Conservation (phyloP, 2,113 vertebrate genomes). For the Ploceus nigricollis region DNA sequence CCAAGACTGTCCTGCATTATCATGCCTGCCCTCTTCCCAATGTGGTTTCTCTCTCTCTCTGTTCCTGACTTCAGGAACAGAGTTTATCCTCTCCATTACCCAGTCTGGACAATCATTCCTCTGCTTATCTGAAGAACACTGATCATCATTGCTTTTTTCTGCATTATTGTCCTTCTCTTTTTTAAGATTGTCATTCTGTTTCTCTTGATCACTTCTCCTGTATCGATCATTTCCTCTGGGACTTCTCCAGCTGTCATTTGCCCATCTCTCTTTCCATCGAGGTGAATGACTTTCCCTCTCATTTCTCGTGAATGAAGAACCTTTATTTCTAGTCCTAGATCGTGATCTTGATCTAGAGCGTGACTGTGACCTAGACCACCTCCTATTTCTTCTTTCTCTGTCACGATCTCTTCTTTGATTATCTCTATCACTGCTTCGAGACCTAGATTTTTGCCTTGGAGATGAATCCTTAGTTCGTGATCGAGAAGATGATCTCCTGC, state of each 20-base stretch:
- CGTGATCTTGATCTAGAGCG: conserved; percentile 83
- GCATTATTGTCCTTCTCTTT: conserved; percentile 73
- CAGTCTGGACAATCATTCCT: conserved; percentile 87
- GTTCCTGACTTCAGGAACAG: conserved; percentile 72
- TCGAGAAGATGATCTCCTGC: conserved; percentile 57
- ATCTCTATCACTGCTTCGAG: conserved; percentile 81
- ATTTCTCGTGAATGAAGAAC: conserved; percentile 74
- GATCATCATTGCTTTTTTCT: conserved; percentile 68
- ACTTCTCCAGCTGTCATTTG: conserved; percentile 79
- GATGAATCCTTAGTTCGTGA: conserved; percentile 67
- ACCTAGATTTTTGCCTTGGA: conserved; percentile 76
- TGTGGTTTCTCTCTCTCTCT: conserved; percentile 77
- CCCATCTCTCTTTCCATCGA: conserved; percentile 81
- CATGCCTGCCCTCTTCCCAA: conserved; percentile 82
- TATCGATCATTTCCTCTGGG: conserved; percentile 75
- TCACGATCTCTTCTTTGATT: conserved; percentile 81
- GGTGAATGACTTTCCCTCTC: conserved; percentile 82
- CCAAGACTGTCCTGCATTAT: conserved; percentile 77
- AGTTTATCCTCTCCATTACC: conserved; percentile 86
- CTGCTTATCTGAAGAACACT: conserved; percentile 73
- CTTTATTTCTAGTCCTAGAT: conserved; percentile 76
- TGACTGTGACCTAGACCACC: conserved; percentile 79
- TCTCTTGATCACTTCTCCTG: conserved; percentile 76
- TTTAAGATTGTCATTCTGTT: conserved; percentile 71
- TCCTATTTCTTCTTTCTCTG: conserved; percentile 78